Evolutionary conservation across 2,888 invertebrate species (phyloP).

Genomic region (Chromoteleia sp.): DNA sequence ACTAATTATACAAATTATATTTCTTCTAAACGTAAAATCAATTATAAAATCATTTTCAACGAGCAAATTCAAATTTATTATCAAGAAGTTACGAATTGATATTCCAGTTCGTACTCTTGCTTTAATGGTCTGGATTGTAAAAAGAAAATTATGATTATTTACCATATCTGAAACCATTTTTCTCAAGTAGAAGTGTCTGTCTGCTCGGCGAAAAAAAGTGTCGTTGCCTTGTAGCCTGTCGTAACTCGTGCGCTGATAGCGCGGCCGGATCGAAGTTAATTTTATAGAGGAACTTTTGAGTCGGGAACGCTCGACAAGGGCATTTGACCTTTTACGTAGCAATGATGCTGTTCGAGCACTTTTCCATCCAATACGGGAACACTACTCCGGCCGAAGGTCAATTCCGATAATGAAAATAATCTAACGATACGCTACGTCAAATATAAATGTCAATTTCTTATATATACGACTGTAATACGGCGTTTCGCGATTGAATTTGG

Average conservation of each 20-base stretch:
- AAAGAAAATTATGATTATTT: no score
- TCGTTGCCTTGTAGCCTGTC: constrained; percentile 25
- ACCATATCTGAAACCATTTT: background rate
- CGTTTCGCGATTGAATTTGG: no score
- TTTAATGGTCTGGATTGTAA: no score
- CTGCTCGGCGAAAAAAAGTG: constrained; percentile 4
- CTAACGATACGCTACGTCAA: background rate
- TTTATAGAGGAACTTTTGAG: constrained; percentile 50
- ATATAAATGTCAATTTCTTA: no score
- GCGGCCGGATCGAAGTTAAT: constrained; percentile 41
- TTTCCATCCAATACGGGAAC: constrained; percentile 1
- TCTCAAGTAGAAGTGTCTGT: background rate
- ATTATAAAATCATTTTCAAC: no score
- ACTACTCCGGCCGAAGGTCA: constrained; percentile 33
- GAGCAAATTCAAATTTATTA: no score
- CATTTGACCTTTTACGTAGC: constrained; percentile 60
- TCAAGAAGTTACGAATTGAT: no score
- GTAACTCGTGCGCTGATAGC: constrained; percentile 42
- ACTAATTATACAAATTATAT: no score
- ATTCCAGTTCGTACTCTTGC: no score
- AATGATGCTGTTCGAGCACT: constrained; percentile 29
- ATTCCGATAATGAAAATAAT: constrained; percentile 21
- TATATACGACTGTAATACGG: no score
- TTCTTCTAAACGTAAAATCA: no score
- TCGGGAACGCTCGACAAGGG: constrained; percentile 54